phyloP scores from a whole-genome alignment of 1,140 invertebrate species.

The Eumeta japonica region DNA sequence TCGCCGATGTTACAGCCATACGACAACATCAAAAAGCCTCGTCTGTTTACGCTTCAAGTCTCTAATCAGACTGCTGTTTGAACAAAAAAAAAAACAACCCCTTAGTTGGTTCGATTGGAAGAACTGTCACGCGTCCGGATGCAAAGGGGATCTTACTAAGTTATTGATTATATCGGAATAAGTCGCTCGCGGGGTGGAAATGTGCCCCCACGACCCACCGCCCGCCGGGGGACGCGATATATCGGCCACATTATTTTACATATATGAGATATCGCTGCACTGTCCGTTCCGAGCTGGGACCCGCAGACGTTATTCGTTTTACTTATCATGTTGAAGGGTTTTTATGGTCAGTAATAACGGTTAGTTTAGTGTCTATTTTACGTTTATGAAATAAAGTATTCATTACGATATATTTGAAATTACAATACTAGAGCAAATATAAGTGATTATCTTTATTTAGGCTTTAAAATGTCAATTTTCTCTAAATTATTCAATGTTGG shows the following conservation, averaged over 20 bases:
- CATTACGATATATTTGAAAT: too few species aligned
- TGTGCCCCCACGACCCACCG: slow-evolving; percentile 24
- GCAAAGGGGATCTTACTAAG: slow-evolving; percentile 57
- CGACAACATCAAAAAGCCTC: slow-evolving; percentile 39
- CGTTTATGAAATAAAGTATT: too few species aligned
- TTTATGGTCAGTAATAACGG: too few species aligned
- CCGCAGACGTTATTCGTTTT: too few species aligned
- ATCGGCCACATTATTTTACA: slow-evolving; percentile 56
- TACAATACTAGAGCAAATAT: too few species aligned
- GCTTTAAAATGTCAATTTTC: too few species aligned
- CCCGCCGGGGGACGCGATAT: slow-evolving; percentile 31
- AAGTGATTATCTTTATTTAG: too few species aligned
- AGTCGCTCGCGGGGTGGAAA: slow-evolving; percentile 37
- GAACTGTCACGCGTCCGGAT: slow-evolving; percentile 52
- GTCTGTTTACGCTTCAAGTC: slow-evolving; percentile 20
- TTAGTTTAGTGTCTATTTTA: too few species aligned
- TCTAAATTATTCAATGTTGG: too few species aligned
- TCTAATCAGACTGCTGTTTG: slow-evolving; percentile 52
- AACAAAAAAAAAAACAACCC: slow-evolving; percentile 41
- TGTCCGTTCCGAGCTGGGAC: too few species aligned
- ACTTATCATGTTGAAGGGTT: too few species aligned
- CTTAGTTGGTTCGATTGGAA: slow-evolving; percentile 43
- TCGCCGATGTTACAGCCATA: too few species aligned
- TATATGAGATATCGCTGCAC: slow-evolving; percentile 51
- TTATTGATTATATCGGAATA: slow-evolving; percentile 58